Evolutionary conservation across 2,113 vertebrate species (phyloP).

Genomic region (Felis chaus): DNA sequence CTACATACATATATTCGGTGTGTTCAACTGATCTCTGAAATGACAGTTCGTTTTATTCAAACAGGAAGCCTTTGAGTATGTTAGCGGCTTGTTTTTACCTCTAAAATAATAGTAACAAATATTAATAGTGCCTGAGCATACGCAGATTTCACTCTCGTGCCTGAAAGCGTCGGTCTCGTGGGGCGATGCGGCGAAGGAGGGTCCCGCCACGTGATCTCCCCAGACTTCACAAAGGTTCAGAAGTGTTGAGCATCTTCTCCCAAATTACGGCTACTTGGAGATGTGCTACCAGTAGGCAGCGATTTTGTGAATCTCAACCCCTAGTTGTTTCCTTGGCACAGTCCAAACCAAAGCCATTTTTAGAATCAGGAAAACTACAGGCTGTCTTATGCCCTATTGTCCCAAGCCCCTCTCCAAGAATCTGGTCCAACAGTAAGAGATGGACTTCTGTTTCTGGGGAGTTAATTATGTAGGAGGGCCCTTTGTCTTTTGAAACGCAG

Average conservation of each 20-base stretch:
- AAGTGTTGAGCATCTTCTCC: fast-evolving
- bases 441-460: not conserved
- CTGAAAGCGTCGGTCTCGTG: not conserved
- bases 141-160: not conserved
- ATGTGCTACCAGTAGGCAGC: fast-evolving
- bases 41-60: not conserved
- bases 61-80: not conserved
- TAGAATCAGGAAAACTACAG: not conserved
- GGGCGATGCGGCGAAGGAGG: fast-evolving
- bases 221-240: not conserved
- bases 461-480: not conserved
- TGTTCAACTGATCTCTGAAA: not conserved
- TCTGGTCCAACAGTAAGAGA: not conserved
- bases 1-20: not conserved
- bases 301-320: not conserved
- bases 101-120: not conserved
- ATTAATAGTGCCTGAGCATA: not conserved
- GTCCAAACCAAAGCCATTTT: no score
- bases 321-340: not conserved
- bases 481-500: not conserved
- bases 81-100: not conserved
- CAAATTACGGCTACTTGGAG: no score
- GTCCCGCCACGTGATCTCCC: fast-evolving
- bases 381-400: not conserved
- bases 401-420: not conserved